Evolutionary conservation across 2,888 invertebrate species (phyloP).

Genomic region (Gymnocheta viridis): DNA sequence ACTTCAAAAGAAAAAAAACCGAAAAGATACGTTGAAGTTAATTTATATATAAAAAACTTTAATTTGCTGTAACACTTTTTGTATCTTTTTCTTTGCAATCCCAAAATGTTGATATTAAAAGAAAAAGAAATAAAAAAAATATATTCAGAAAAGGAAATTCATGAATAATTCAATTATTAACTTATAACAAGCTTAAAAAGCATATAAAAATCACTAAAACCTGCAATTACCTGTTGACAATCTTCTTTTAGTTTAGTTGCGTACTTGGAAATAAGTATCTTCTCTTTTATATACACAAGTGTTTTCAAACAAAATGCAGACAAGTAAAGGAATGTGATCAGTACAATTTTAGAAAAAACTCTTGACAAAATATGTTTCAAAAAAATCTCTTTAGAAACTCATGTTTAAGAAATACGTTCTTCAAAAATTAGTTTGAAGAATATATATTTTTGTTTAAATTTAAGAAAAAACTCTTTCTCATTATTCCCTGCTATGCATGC

Average conservation of each 20-base stretch:
- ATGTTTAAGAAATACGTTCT: no score
- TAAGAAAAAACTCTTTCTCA: slow-evolving; percentile 10
- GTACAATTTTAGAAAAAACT: neutral
- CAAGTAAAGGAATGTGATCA: slow-evolving; percentile 7
- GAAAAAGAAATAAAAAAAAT: neutral
- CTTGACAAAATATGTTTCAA: no score
- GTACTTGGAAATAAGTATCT: slow-evolving; percentile 4
- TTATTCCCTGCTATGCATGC: neutral
- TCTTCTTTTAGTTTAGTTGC: slow-evolving; percentile 63
- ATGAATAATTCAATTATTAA: slow-evolving; percentile 72
- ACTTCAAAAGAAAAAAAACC: slow-evolving; percentile 49
- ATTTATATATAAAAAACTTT: slow-evolving; percentile 43
- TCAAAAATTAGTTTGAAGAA: neutral
- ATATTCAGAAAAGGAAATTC: slow-evolving; percentile 42
- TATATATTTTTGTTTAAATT: neutral
- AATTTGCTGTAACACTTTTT: slow-evolving; percentile 30
- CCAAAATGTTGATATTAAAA: neutral
- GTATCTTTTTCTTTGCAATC: neutral
- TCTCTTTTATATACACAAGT: neutral
- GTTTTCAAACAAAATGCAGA: neutral
- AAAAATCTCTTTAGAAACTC: no score
- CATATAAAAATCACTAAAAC: slow-evolving; percentile 74
- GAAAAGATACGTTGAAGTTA: slow-evolving; percentile 28
- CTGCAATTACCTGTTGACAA: slow-evolving; percentile 79
- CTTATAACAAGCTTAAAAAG: slow-evolving; percentile 71